These are phyloP conservation scores for Baccha elongata DNA, from an alignment of 2,888 invertebrate species.

Conservation along the genomic window DNA sequence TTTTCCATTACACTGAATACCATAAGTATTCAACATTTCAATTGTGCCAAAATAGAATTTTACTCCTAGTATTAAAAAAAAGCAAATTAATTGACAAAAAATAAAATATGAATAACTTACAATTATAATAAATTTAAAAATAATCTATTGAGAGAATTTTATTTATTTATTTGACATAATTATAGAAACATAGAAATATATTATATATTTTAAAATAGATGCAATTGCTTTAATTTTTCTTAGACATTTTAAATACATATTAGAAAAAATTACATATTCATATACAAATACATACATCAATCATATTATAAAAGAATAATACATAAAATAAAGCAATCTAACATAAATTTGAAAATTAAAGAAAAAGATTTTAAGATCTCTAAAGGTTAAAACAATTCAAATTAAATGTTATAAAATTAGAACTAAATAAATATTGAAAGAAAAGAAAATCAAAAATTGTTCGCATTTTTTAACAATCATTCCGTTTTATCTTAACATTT, in stretches of 20 bases:
- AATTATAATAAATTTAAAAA: slow-evolving; percentile 1
- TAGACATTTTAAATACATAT: slow-evolving; percentile 31
- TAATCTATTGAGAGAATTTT: slow-evolving; percentile 45
- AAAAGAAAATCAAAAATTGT: not conserved
- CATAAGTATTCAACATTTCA: slow-evolving; percentile 40
- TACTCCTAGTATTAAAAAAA: slow-evolving; percentile 42
- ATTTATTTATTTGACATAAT: slow-evolving; percentile 57
- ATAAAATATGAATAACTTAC: slow-evolving; percentile 17
- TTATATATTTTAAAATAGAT: slow-evolving; percentile 53
- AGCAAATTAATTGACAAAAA: not conserved
- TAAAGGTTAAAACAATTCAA: slow-evolving; percentile 20
- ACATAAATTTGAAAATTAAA: not conserved
- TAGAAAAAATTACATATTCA: slow-evolving; percentile 53
- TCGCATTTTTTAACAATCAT: not conserved
- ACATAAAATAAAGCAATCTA: no score
- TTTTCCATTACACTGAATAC: slow-evolving; percentile 42
- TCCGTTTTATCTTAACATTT: no score
- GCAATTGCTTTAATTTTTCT: slow-evolving; percentile 64
- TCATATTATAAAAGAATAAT: no score
- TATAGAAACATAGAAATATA: slow-evolving; percentile 52
- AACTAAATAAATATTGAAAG: not conserved
- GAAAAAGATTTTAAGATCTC: slow-evolving; percentile 42
- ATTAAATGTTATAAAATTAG: slow-evolving; percentile 28
- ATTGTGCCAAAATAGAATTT: slow-evolving; percentile 65
- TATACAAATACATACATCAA: slow-evolving; percentile 51